phyloP scores from a whole-genome alignment of 2,888 invertebrate genomes.

The Oxystoma pomonae region DNA sequence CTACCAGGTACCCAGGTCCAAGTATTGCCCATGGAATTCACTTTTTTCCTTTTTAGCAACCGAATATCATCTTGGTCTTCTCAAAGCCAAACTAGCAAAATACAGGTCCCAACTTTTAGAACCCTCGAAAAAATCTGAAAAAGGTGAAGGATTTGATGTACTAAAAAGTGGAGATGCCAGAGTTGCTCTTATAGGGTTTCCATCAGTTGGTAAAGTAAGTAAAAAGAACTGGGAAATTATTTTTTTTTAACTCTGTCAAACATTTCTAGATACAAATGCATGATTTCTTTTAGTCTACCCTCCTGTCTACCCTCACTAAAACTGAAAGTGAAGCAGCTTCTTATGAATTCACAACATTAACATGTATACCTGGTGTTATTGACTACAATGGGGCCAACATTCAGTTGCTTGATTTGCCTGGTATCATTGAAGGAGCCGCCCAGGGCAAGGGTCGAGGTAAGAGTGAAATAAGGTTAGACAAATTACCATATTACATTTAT shows the following conservation, averaged over 20 bases:
- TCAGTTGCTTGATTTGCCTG: conserved; percentile 95
- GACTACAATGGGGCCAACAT: conserved; percentile 98
- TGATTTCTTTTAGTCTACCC: conserved; percentile 70
- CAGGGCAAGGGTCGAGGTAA: conserved; percentile 55
- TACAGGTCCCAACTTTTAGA: conserved; percentile 92
- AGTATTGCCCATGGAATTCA: no score
- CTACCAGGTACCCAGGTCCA: no score
- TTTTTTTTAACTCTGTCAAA: conserved; percentile 1
- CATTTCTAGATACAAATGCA: neutral
- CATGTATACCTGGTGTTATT: conserved; percentile 98
- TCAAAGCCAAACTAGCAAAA: conserved; percentile 96
- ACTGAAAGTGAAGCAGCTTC: conserved; percentile 96
- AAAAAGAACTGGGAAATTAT: neutral
- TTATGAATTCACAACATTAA: conserved; percentile 98
- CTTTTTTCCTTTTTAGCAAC: conserved; percentile 67
- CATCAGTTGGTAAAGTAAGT: conserved; percentile 90
- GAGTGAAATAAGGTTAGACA: no score
- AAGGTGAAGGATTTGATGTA: conserved; percentile 98
- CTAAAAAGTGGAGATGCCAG: conserved; percentile 98
- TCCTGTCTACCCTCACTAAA: conserved; percentile 90
- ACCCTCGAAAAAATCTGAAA: conserved; percentile 89
- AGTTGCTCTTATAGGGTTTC: conserved; percentile 97
- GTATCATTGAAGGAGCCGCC: conserved; percentile 99
- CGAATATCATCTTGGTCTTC: conserved; percentile 95
- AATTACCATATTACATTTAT: no score